Evolutionary conservation across 2,113 vertebrate genomes (phyloP), one percentile per base, ranked within the genome.

Genomic region (Diphyllodes magnificus): DNA sequence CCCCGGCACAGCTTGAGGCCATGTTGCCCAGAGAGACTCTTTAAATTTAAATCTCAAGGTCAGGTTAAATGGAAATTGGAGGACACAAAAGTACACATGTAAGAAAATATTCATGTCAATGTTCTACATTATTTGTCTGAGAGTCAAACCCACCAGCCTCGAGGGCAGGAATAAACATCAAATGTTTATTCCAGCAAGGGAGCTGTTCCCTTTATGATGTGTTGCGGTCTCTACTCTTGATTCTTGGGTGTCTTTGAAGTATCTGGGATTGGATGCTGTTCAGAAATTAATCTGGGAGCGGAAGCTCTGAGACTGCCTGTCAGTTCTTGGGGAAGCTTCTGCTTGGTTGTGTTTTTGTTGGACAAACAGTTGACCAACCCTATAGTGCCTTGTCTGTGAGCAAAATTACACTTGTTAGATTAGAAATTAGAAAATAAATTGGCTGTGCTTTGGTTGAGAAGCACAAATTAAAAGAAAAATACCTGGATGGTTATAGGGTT

Each of bases 51-150:
- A 42, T 66, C 12, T 24, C 15, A 31, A 66, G 27, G 44, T 57
- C 27, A 72, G 17, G 12, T 66, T 82, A 90, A 85, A 10, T 18
- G 22, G 35, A 16, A 87, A 10, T 42, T 20, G 31, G 22, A 40
- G 28, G 1, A 78, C 31, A 66, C 15, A 33, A 3, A 80, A 51
- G 17, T 37, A 50, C 9, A 3, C 0, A 0, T 40, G 7, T 59
- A 63, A 57, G 50, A 39, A 82, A 76, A n/a, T 10, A 35, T 2
- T 65, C 13, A 40, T 13, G 13, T 42, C 73, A 9, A 0, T 37
- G 16, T 75, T 86, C 10, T 28, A 40, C 2, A 0, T 59, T 15
- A 15, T 22, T 83, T 66, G 4, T 37, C 6, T 27, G 56, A 84
- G 33, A 75, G 33, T 83, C 6, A 47, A 78, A 86, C 42, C 13